Conservation (phyloP, 2,113 vertebrate genomes). For the Galeopterus variegatus region DNA sequence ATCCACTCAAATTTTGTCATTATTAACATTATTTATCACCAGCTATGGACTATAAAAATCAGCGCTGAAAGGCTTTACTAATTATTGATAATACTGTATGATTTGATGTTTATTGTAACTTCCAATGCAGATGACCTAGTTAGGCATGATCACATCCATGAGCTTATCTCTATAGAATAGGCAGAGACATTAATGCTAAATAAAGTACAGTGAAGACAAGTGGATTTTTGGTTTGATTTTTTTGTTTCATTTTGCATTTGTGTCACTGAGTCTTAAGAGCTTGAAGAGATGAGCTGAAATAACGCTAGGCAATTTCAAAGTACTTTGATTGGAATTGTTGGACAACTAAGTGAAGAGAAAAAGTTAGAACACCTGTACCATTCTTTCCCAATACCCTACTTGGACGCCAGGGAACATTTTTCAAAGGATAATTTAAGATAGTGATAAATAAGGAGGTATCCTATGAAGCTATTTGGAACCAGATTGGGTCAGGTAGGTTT, state of each 20-base stretch:
- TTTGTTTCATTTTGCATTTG: neutral
- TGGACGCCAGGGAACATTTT: neutral
- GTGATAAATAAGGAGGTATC: neutral
- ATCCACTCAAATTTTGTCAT: neutral
- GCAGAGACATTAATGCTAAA: neutral
- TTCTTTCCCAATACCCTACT: neutral
- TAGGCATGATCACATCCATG: neutral
- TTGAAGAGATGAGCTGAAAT: slow-evolving; percentile 14
- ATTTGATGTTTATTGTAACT: slow-evolving; percentile 36
- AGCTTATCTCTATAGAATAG: slow-evolving; percentile 10
- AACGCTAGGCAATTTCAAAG: neutral
- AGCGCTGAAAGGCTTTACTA: neutral
- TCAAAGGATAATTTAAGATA: neutral
- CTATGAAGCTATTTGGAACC: neutral
- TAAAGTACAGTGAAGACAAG: neutral
- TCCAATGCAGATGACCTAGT: neutral
- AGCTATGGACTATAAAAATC: neutral
- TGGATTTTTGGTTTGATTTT: neutral
- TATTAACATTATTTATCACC: neutral
- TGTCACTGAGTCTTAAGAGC: neutral
- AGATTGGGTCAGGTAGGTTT: neutral
- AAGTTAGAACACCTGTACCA: neutral
- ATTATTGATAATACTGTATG: neutral
- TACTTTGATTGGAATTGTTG: neutral
- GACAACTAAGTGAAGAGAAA: neutral